Conservation (phyloP, 2,797 vertebrate genomes). For the Lithobates pipiens region DNA sequence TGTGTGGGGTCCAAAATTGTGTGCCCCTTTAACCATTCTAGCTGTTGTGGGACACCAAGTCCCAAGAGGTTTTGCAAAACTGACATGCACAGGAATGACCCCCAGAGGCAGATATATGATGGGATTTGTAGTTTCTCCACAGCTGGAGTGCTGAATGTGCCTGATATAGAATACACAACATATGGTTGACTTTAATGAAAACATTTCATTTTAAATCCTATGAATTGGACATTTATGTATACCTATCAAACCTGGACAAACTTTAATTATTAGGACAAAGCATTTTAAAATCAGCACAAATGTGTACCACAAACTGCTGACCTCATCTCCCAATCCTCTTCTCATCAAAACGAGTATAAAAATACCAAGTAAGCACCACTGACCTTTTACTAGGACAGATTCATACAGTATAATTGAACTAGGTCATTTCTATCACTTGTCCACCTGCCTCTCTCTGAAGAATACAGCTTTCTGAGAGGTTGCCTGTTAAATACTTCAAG, state of each 20-base stretch:
- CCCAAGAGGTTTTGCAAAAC: no score
- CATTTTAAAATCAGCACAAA: background rate
- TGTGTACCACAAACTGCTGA: background rate
- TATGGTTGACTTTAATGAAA: no score
- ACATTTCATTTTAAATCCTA: background rate
- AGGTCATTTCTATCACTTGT: slow-evolving; percentile 24
- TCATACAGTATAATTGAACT: background rate
- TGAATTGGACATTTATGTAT: background rate
- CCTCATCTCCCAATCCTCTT: background rate
- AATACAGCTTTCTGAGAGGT: background rate
- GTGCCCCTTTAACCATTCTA: no score
- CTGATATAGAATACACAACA: no score
- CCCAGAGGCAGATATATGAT: no score
- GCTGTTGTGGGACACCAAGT: no score
- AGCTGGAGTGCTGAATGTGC: no score
- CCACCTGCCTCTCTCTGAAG: slow-evolving; percentile 11
- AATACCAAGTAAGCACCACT: background rate
- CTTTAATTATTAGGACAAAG: background rate
- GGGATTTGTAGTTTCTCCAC: no score
- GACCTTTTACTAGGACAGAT: slow-evolving; percentile 11
- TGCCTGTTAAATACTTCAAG: background rate
- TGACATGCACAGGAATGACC: no score
- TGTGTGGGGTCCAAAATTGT: no score
- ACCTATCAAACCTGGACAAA: background rate
- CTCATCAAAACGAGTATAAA: background rate